Conservation (phyloP, 2,888 invertebrate species). For the Macrosiphum euphorbiae region DNA sequence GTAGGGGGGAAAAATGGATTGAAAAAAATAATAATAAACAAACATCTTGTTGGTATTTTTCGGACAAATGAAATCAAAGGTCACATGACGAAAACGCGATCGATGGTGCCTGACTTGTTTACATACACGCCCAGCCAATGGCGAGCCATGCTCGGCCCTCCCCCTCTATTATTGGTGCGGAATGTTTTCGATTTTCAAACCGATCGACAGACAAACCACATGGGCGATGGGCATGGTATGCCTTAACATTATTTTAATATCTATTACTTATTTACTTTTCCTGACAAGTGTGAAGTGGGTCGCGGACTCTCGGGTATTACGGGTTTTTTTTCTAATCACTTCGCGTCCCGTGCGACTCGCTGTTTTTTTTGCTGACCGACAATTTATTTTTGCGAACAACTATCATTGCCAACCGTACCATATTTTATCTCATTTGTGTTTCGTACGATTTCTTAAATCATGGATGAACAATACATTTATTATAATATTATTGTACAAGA, state of each 20-base stretch:
- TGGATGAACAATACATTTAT: not conserved
- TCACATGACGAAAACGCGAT: conserved; percentile 64
- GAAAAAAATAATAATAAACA: conserved; percentile 56
- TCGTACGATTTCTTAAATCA: not conserved
- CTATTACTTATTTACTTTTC: not conserved
- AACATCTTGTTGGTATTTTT: conserved; percentile 58
- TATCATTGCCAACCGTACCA: conserved; percentile 3
- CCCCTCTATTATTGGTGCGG: conserved; percentile 19
- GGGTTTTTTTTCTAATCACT: not conserved
- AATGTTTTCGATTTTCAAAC: conserved; percentile 48
- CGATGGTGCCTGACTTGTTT: conserved; percentile 60
- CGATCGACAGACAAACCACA: not conserved
- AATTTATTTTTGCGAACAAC: not conserved
- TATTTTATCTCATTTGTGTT: not conserved
- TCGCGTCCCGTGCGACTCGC: not conserved
- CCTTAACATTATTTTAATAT: not conserved
- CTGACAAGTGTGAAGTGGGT: not conserved
- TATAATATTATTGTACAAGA: not conserved
- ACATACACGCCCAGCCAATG: conserved; percentile 50
- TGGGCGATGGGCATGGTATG: not conserved
- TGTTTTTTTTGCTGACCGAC: not conserved
- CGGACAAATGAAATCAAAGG: conserved; percentile 63
- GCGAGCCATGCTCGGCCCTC: not conserved
- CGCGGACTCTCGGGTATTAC: not conserved
- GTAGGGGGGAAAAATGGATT: not conserved